Evolutionary conservation across 2,113 vertebrate species (phyloP).

Genomic region (Megaleporinus macrocephalus): DNA sequence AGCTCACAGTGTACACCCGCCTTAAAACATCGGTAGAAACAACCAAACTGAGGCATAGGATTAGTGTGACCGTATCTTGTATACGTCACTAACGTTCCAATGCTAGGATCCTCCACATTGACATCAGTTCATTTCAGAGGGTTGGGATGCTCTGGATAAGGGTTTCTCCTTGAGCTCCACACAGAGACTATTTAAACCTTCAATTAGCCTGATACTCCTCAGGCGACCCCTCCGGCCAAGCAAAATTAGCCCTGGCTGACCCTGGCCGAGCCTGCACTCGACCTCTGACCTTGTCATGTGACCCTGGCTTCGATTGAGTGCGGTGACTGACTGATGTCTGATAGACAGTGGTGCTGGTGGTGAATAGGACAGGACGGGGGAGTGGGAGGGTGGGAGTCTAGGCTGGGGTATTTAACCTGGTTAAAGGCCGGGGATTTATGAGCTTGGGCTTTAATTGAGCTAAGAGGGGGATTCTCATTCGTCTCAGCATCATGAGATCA

Average conservation of each 20-base stretch:
- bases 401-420: constrained; percentile 73
- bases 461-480: constrained; percentile 64
- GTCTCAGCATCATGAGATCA: constrained; percentile 67
- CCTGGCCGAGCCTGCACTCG: constrained; percentile 80
- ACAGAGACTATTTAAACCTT: constrained; percentile 65
- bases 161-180: constrained; percentile 57
- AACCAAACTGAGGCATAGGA: too few relatives aligned
- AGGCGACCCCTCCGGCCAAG: constrained; percentile 59
- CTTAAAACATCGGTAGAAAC: too few relatives aligned
- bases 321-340: constrained; percentile 82
- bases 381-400: background rate
- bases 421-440: constrained; percentile 86
- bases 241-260: constrained; percentile 77
- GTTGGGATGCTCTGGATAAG: background rate
- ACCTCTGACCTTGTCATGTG: constrained; percentile 84
- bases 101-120: background rate
- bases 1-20: too few relatives aligned
- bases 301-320: constrained; percentile 82
- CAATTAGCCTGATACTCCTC: constrained; percentile 68
- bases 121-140: background rate
- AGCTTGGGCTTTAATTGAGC: constrained; percentile 83
- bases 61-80: too few relatives aligned
- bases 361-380: background rate
- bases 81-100: background rate
- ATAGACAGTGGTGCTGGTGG: constrained; percentile 64